phyloP scores from a whole-genome alignment of 2,888 invertebrate genomes.

The Strigamia crassipes region DNA sequence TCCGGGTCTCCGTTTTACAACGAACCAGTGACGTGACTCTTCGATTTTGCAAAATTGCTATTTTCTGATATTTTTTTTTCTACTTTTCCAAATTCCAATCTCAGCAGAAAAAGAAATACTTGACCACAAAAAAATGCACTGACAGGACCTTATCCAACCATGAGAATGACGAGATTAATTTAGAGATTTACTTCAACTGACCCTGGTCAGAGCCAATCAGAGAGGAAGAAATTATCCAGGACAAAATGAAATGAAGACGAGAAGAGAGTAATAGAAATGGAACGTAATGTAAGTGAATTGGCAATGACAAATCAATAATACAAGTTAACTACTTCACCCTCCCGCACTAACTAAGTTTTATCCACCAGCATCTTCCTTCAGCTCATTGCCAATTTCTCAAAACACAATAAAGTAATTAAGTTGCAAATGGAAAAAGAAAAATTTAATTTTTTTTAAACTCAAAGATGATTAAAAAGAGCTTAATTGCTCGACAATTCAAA shows the following conservation, averaged over 20 bases:
- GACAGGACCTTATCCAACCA: not conserved
- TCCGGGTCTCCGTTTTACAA: no score
- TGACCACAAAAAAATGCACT: not conserved
- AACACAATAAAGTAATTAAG: not conserved
- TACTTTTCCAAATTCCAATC: not conserved
- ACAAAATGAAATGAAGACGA: constrained; percentile 7
- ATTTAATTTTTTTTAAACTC: not conserved
- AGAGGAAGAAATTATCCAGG: not conserved
- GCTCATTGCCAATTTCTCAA: not conserved
- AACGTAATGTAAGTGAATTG: constrained; percentile 20
- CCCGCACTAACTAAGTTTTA: not conserved
- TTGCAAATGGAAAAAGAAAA: not conserved
- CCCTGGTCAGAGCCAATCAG: constrained; percentile 33
- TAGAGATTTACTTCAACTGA: not conserved
- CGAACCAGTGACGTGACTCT: not conserved
- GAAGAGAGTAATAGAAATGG: constrained; percentile 5
- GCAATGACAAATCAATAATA: constrained; percentile 9
- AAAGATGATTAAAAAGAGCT: not conserved
- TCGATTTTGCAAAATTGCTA: not conserved
- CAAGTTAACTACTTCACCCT: not conserved
- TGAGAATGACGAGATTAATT: not conserved
- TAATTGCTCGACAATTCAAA: not conserved
- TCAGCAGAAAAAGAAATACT: not conserved
- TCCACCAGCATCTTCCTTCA: not conserved
- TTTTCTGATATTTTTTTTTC: not conserved